A percentile compares a stretch with the other conserved stretches of the same genome.
phyloP scores from a whole-genome alignment of 1,140 invertebrate species.

The Mactra quadrangularis region DNA sequence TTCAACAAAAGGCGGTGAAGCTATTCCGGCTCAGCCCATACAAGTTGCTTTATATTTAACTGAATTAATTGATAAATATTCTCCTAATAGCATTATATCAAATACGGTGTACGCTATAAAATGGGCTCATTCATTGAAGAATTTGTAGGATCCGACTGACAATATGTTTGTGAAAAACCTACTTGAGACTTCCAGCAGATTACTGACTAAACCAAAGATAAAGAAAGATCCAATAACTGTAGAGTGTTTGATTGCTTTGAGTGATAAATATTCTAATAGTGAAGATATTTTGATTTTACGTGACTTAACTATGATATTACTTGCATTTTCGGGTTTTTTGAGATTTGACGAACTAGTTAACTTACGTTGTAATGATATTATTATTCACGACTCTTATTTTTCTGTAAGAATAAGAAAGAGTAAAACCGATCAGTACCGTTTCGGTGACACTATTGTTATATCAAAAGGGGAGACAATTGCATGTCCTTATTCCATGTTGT shows the following conservation, averaged over 20 bases:
- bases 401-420: conserved; percentile 54
- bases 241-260: conserved; percentile 21
- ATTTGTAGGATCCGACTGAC: conserved; percentile 6
- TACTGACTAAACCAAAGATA: not conserved
- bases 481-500: conserved; percentile 61
- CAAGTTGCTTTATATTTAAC: conserved; percentile 42
- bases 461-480: conserved; percentile 55
- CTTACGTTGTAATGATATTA: conserved; percentile 55
- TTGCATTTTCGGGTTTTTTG: conserved; percentile 49
- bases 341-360: conserved; percentile 62
- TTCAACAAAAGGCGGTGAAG: not conserved
- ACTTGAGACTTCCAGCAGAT: conserved; percentile 7
- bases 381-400: conserved; percentile 48
- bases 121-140: conserved; percentile 20
- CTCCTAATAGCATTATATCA: not conserved
- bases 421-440: conserved; percentile 66
- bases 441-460: conserved; percentile 60
- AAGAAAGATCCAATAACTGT: conserved; percentile 42
- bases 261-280: conserved; percentile 7
- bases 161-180: conserved; percentile 40
- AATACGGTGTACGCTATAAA: conserved; percentile 27
- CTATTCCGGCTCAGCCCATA: conserved; percentile 24
- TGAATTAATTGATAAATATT: conserved; percentile 13
- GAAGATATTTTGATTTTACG: conserved; percentile 21
- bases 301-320: conserved; percentile 47